A percentile compares a stretch with the other conserved stretches of the same genome.
Evolutionary conservation across 2,797 vertebrate species (phyloP).

Genomic region (Falco columbarius): DNA sequence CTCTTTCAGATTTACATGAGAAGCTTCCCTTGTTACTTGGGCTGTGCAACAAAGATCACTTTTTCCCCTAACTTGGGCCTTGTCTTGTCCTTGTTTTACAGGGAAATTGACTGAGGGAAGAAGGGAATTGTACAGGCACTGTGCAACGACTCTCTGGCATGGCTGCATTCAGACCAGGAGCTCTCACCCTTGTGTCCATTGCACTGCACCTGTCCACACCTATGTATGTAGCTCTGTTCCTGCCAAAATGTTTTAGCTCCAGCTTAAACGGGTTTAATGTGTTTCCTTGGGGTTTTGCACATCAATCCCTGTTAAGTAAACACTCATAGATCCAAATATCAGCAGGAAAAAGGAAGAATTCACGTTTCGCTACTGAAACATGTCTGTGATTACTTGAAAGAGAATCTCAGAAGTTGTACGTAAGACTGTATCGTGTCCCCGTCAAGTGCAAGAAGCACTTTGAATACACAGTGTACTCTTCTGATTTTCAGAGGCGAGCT

Average conservation of each 20-base stretch:
- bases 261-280: neutral
- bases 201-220: neutral
- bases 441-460: neutral
- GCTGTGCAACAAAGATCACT: neutral
- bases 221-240: neutral
- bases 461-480: neutral
- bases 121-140: neutral
- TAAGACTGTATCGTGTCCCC: neutral
- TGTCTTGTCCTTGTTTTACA: neutral
- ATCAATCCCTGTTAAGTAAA: neutral
- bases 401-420: neutral
- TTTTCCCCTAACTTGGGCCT: neutral
- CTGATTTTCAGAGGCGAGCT: neutral
- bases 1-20: neutral
- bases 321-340: neutral
- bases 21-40: neutral
- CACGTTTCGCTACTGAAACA: neutral
- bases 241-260: neutral
- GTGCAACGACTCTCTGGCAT: accelerated
- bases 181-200: neutral
- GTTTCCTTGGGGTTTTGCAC: neutral
- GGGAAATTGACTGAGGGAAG: neutral
- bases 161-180: accelerated
- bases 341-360: neutral
- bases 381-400: neutral